Evolutionary conservation across 2,113 vertebrate genomes (phyloP), one percentile per base, ranked within the genome.

Genomic region (Perccottus glenii): DNA sequence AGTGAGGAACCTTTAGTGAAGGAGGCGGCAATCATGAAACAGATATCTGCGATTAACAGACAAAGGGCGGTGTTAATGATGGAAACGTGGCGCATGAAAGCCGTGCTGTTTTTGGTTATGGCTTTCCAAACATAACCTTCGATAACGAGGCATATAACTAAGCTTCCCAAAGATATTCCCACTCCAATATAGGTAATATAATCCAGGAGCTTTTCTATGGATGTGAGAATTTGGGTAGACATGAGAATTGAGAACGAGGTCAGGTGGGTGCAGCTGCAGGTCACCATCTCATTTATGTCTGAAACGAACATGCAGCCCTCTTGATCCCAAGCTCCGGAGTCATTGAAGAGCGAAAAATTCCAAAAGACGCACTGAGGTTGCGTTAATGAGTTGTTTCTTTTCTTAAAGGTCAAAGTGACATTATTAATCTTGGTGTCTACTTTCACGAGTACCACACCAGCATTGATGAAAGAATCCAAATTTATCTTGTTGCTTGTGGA

Each of bases 171-270:
- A 9, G 95, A 97, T 38, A 95, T 46, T 0, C 90, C 89, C 35
- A 96, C 88, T n/a, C 95, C 96, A 16, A 91, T 75, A 0, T 83
- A 90, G 0, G 94, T 95, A 50, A 95, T 69, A 4, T 60, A 75
- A 12, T 52, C 81, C 81, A 94, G 61, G 1, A 5, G 1, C 0
- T 68, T 10, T 0, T 59, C 33, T 0, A 0, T 11, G 0, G n/a
- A 42, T 42, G 16, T 9, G 0, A 3, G n/a, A 5, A 9, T 5
- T 5, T 60, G 0, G 0, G 94, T 90, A 0, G 96, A 95, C 95
- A 97, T 98, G 5, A 98, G 91, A 32, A 96, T 91, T 1, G 96
- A 96, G 82, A 96, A 98, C 0, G 95, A 93, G 0, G 95, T 98
- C 68, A 96, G 83, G 59, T 97, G 96, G 77, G 82, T 85, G 75